A percentile compares a stretch with the other conserved stretches of the same genome.
These are phyloP conservation scores for Rhinolophus ferrumequinum DNA, from an alignment of 2,113 vertebrate species.

Conservation along the genomic window DNA sequence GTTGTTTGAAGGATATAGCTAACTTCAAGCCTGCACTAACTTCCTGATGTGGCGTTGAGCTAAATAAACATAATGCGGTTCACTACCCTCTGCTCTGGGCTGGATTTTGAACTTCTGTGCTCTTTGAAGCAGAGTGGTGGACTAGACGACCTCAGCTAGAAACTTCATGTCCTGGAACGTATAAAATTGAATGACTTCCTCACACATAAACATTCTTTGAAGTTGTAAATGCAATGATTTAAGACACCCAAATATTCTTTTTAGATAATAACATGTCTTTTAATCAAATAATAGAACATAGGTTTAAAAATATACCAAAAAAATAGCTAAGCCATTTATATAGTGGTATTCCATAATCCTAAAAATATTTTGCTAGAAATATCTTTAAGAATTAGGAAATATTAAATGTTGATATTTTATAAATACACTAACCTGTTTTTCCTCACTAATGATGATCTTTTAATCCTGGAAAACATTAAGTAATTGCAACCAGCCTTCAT, in stretches of 20 bases:
- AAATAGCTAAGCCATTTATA: background rate
- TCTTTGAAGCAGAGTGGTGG: background rate
- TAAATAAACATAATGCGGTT: background rate
- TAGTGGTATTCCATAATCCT: background rate
- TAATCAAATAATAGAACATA: constrained; percentile 51
- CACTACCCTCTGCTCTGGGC: background rate
- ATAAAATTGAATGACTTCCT: constrained; percentile 21
- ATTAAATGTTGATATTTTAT: constrained; percentile 55
- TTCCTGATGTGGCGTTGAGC: background rate
- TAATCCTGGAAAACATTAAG: constrained; percentile 2
- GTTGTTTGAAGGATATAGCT: background rate
- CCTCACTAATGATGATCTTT: background rate
- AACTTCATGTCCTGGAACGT: constrained; percentile 6
- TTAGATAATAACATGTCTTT: constrained; percentile 11
- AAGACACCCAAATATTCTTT: background rate
- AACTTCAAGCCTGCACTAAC: background rate
- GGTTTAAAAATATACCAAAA: constrained; percentile 46
- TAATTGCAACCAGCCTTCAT: constrained; percentile 27
- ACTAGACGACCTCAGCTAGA: background rate
- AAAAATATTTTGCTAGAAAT: constrained; percentile 49
- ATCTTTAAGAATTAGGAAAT: constrained; percentile 39
- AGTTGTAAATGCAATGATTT: constrained; percentile 38
- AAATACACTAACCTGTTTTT: background rate
- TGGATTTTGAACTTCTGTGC: background rate
- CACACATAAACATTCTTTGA: constrained; percentile 45